Evolutionary conservation across 2,888 invertebrate genomes (phyloP).

Genomic region (Mimumesa dahlbomi): DNA sequence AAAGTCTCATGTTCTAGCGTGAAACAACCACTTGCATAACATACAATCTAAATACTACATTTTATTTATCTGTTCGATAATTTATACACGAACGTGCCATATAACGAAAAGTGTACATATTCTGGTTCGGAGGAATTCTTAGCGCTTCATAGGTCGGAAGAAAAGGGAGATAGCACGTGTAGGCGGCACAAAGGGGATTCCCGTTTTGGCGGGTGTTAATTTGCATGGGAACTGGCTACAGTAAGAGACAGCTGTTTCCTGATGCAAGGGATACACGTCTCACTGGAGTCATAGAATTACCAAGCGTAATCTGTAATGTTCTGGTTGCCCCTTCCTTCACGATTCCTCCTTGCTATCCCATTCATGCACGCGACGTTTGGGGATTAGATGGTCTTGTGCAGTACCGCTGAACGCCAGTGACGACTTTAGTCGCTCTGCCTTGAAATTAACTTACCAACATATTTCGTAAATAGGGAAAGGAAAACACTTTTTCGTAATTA

Average conservation of each 20-base stretch:
- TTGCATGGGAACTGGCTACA: slow-evolving; percentile 47
- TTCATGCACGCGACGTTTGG: slow-evolving; percentile 19
- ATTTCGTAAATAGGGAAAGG: too few species aligned
- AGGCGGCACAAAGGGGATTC: slow-evolving; percentile 7
- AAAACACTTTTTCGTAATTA: too few species aligned
- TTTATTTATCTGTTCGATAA: too few species aligned
- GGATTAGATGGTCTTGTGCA: slow-evolving; percentile 17
- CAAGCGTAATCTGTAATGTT: slow-evolving; percentile 67
- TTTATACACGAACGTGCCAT: too few species aligned
- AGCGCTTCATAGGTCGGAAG: neutral
- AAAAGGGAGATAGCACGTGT: neutral
- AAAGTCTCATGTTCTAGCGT: too few species aligned
- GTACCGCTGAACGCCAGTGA: neutral
- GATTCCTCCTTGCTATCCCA: neutral
- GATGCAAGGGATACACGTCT: slow-evolving; percentile 66
- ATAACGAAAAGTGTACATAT: too few species aligned
- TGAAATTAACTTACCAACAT: too few species aligned
- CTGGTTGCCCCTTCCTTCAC: slow-evolving; percentile 45
- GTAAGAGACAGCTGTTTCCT: slow-evolving; percentile 67
- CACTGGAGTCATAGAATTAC: slow-evolving; percentile 69
- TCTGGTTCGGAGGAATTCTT: too few species aligned
- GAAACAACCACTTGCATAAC: too few species aligned
- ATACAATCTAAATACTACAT: too few species aligned
- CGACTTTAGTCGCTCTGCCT: too few species aligned
- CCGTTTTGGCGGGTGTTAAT: slow-evolving; percentile 38